Evolutionary conservation across 2,797 vertebrate genomes (phyloP).

Genomic region (Glyptemys insculpta): DNA sequence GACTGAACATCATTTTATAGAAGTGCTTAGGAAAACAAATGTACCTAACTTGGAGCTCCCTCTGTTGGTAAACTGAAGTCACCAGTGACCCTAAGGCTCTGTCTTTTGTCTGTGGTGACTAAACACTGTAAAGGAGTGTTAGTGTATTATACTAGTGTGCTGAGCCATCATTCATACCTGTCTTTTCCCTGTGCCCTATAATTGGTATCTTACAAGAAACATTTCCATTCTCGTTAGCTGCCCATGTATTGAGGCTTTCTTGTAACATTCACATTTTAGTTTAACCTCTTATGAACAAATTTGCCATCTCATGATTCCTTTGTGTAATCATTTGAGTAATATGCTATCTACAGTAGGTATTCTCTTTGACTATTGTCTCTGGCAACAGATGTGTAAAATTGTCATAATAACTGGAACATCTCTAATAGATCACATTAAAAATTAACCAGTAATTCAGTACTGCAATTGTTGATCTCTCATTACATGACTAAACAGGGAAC

Average conservation of each 20-base stretch:
- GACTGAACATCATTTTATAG: not conserved
- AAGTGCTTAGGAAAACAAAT: not conserved
- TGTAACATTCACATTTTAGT: slow-evolving; percentile 41
- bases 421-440: slow-evolving; percentile 43
- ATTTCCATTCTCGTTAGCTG: slow-evolving; percentile 28
- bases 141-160: not conserved
- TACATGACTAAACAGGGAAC: not conserved
- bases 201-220: slow-evolving; percentile 50
- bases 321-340: slow-evolving; percentile 35
- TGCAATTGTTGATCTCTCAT: not conserved
- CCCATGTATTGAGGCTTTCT: not conserved
- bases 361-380: not conserved
- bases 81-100: not conserved
- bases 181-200: slow-evolving; percentile 12
- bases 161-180: slow-evolving; percentile 32
- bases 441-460: not conserved
- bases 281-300: slow-evolving; percentile 45
- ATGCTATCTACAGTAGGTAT: slow-evolving; percentile 2
- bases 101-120: not conserved
- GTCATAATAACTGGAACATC: not conserved
- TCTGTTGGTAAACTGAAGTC: not conserved
- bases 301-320: slow-evolving; percentile 1
- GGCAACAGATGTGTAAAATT: slow-evolving; percentile 25
- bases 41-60: not conserved
- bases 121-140: slow-evolving; percentile 36